Conservation (phyloP, 2,888 invertebrate species). For the Amiota communis region DNA sequence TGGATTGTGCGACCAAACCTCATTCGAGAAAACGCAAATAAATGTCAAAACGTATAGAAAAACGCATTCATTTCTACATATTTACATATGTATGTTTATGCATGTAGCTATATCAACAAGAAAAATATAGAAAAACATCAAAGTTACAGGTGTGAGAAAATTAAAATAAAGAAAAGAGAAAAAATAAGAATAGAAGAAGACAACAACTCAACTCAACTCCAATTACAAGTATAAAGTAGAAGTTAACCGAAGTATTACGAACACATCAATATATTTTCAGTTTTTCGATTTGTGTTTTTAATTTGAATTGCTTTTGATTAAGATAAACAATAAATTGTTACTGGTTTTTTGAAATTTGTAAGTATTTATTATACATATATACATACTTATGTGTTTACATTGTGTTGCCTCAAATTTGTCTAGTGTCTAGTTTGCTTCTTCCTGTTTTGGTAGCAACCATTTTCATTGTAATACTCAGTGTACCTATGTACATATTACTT, state of each 20-base stretch:
- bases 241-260: not conserved
- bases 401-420: not conserved
- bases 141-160: slow-evolving; percentile 14
- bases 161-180: not conserved
- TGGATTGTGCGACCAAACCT: too few relatives aligned
- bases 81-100: not conserved
- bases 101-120: not conserved
- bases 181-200: not conserved
- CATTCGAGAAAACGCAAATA: not conserved
- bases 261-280: not conserved
- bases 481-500: rapidly evolving
- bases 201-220: not conserved
- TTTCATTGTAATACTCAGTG: too few relatives aligned
- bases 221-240: not conserved
- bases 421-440: not conserved
- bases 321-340: slow-evolving; percentile 5
- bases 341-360: slow-evolving; percentile 10
- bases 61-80: not conserved
- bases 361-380: not conserved
- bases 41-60: not conserved
- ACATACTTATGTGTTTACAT: not conserved
- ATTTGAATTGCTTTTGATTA: slow-evolving; percentile 9
- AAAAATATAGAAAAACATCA: not conserved
- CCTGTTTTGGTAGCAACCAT: too few relatives aligned
- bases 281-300: slow-evolving; percentile 12